A percentile compares a stretch with the other conserved stretches of the same genome.
These are phyloP conservation scores for Festucalex cinctus DNA, from an alignment of 2,113 vertebrate species.

Conservation along the genomic window DNA sequence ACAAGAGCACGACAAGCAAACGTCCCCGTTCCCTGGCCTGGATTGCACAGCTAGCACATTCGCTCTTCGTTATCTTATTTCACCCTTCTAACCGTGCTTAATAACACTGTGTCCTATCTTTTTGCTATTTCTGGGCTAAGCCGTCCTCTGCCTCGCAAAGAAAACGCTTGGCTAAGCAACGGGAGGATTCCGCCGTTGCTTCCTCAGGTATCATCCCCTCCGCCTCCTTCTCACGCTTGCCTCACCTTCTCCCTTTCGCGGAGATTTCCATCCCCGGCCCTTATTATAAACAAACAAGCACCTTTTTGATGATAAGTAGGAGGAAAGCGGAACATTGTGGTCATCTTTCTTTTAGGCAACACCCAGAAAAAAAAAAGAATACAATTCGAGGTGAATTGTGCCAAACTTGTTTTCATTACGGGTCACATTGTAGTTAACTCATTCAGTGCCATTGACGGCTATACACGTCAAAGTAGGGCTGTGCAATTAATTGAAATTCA, in stretches of 20 bases:
- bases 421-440: too few species aligned
- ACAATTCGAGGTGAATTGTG: background rate
- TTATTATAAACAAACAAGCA: conserved; percentile 75
- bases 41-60: conserved; percentile 63
- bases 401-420: too few species aligned
- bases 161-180: conserved; percentile 69
- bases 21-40: conserved; percentile 25
- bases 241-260: conserved; percentile 51
- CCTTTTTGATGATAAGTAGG: conserved; percentile 77
- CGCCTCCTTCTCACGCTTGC: background rate
- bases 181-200: conserved; percentile 62
- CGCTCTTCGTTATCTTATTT: conserved; percentile 63
- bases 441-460: too few species aligned
- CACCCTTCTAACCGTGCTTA: conserved; percentile 56
- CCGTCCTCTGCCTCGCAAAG: conserved; percentile 53
- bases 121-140: conserved; percentile 64
- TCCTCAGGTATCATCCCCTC: conserved; percentile 63
- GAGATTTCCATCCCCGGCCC: conserved; percentile 66
- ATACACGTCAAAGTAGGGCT: too few species aligned
- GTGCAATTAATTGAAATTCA: too few species aligned
- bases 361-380: background rate
- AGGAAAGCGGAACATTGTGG: conserved; percentile 49
- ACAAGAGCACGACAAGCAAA: conserved; percentile 28
- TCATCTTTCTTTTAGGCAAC: conserved; percentile 59
- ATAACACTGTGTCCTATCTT: conserved; percentile 62